Base-by-base conservation (phyloP, 2,797 vertebrate species). In the Graptemys geographica region DNA sequence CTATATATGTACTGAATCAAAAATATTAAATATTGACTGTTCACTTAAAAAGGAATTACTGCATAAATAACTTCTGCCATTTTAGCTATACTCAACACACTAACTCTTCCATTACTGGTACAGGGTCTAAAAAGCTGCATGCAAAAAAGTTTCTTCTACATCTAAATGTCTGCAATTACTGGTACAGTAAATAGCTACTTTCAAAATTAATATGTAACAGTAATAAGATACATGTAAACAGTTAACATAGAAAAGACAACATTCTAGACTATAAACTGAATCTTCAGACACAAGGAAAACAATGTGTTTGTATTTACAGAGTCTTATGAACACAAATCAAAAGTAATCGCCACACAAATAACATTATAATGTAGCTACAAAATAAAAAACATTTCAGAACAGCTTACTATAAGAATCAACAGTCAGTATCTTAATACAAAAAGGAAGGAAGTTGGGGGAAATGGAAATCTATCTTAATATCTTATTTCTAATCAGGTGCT, bases 221-320 rank as follows among this genome's bases (percentile, higher is more conserved):
- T 44, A 94, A 92, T 72, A 93, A 96, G 89, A 88, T 92, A 96
- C 79, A 95, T 92, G 72, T 91, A 89, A 92, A 86, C 37, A 93
- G 69, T 83, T 92, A 94, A 96, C 44, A 90, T 53, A 90, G 62
- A 97, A 95, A 82, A 91, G 92, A 92, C 87, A 93, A 90, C 94
- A 80, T 96, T 84, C 87, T 97, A 93, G 90, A 94, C 93, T 97
- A 93, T 90, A 97, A 96, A 96, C 88, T 57, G 23, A 59, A 88
- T 92, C 57, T 95, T 97, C 72, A 97, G 90, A 97, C 55, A 51
- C 62, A 90, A 4, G 88, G 87, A 96, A 96, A 88, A 83, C 79
- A 72, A 88, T 95, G 93, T 94, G 72, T 96, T 93, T 96, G 87
- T 96, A 96, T 97, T 97, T 97, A 97, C 96, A 97, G 74, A 96